A percentile compares a stretch with the other conserved stretches of the same genome.
Evolutionary conservation across 2,797 vertebrate species (phyloP).

Genomic region (Coregonus ussuriensis): DNA sequence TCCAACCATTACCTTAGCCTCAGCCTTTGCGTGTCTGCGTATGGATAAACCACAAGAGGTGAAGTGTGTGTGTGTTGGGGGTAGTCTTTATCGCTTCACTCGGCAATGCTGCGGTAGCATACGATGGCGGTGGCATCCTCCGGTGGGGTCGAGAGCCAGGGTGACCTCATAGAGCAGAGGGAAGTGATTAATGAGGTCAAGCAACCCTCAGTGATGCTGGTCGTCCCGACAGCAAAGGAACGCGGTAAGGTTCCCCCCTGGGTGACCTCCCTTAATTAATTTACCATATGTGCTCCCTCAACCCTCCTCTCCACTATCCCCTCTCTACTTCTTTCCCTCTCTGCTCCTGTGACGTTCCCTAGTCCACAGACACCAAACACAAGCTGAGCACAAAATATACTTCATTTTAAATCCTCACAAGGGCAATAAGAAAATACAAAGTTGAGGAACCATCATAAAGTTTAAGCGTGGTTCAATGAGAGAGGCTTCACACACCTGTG

Average conservation of each 20-base stretch:
- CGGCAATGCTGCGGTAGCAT: conserved; percentile 48
- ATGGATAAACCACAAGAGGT: conserved; percentile 41
- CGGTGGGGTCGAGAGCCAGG: conserved; percentile 36
- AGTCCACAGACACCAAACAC: conserved; percentile 29
- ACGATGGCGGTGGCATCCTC: conserved; percentile 38
- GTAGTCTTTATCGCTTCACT: conserved; percentile 26
- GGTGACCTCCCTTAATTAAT: conserved; percentile 63
- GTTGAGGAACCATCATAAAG: conserved; percentile 38
- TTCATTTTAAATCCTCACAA: conserved; percentile 30
- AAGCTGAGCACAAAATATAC: conserved; percentile 16
- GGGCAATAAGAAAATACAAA: conserved; percentile 19
- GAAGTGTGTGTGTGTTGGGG: neutral
- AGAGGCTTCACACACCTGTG: conserved; percentile 54
- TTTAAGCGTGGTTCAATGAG: conserved; percentile 33
- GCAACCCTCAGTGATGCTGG: conserved; percentile 59
- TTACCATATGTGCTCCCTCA: conserved; percentile 77
- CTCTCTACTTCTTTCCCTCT: conserved; percentile 9
- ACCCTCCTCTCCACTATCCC: conserved; percentile 49
- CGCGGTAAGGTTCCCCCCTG: conserved; percentile 44
- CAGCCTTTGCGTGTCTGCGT: conserved; percentile 59
- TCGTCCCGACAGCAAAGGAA: conserved; percentile 66
- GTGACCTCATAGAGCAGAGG: conserved; percentile 70
- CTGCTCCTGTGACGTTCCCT: conserved; percentile 27
- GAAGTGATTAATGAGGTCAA: conserved; percentile 65
- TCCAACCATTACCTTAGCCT: conserved; percentile 62